These are phyloP conservation scores for Deilephila elpenor DNA, from an alignment of 2,888 invertebrate species.

Conservation along the genomic window DNA sequence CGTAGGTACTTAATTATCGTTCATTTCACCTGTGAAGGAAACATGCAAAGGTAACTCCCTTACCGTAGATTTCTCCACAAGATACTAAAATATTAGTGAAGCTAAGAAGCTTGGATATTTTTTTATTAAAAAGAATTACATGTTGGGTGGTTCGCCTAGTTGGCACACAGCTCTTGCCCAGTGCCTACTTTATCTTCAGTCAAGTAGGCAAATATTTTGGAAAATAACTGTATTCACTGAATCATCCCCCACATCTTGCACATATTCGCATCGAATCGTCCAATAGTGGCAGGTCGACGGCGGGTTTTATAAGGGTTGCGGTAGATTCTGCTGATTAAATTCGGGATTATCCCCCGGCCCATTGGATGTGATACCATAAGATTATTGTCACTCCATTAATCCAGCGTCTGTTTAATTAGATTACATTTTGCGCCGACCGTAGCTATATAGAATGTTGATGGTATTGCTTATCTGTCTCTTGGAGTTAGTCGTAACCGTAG, in stretches of 20 bases:
- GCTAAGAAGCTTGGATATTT: too few relatives aligned
- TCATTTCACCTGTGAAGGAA: too few relatives aligned
- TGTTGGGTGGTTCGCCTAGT: too few relatives aligned
- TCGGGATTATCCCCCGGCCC: constrained; percentile 73
- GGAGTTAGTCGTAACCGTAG: background rate
- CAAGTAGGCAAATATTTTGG: too few relatives aligned
- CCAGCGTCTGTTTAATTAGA: constrained; percentile 75
- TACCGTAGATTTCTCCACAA: too few relatives aligned
- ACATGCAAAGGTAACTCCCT: too few relatives aligned
- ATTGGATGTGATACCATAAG: constrained; percentile 66
- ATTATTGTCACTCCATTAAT: constrained; percentile 83
- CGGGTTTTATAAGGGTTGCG: constrained; percentile 59
- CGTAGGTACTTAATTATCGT: too few relatives aligned
- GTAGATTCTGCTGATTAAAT: constrained; percentile 75
- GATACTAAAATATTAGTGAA: too few relatives aligned
- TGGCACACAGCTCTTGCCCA: too few relatives aligned
- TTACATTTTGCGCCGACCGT: constrained; percentile 45
- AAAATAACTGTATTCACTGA: too few relatives aligned
- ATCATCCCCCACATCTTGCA: background rate
- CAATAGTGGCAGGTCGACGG: constrained; percentile 7
- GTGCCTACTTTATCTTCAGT: too few relatives aligned
- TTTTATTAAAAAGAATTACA: too few relatives aligned
- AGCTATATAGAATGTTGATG: constrained; percentile 35
- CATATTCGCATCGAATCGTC: constrained; percentile 4
- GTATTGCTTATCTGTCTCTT: background rate